Conservation (phyloP, 2,113 vertebrate species). For the Chionis minor region DNA sequence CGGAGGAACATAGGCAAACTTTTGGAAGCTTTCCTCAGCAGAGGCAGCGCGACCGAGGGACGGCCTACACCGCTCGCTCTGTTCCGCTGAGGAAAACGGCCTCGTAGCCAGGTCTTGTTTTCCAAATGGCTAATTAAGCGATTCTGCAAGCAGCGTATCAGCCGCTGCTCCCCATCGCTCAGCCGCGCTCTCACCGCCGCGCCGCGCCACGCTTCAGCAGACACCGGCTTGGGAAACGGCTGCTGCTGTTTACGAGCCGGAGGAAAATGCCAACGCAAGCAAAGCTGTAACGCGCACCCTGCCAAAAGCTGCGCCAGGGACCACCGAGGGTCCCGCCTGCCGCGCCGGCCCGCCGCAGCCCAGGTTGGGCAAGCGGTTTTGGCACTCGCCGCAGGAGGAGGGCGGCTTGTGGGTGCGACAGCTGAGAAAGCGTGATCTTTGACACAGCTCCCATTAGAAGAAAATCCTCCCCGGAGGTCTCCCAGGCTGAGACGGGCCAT, state of each 20-base stretch:
- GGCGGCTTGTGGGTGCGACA: not conserved
- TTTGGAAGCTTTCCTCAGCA: not conserved
- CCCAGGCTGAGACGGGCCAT: slow-evolving; percentile 24
- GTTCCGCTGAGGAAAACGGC: not conserved
- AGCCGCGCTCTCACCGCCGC: not conserved
- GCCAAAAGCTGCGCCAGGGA: not conserved
- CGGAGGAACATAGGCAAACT: not conserved
- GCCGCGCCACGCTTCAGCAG: not conserved
- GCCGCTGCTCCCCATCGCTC: accelerated
- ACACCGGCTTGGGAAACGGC: accelerated
- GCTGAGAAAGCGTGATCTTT: slow-evolving; percentile 58
- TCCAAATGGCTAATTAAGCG: accelerated
- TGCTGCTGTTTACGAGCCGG: accelerated
- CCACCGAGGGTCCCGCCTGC: not conserved
- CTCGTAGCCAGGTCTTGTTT: not conserved
- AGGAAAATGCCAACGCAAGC: not conserved
- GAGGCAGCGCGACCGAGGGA: accelerated
- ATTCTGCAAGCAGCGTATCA: accelerated
- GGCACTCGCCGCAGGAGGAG: not conserved
- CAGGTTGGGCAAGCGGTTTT: not conserved
- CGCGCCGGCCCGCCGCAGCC: accelerated
- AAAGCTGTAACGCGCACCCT: accelerated
- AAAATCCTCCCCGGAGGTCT: not conserved
- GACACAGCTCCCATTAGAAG: slow-evolving; percentile 4
- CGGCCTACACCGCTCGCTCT: not conserved